Evolutionary conservation across 1,140 invertebrate species (phyloP).

Genomic region (Cydia amplana): DNA sequence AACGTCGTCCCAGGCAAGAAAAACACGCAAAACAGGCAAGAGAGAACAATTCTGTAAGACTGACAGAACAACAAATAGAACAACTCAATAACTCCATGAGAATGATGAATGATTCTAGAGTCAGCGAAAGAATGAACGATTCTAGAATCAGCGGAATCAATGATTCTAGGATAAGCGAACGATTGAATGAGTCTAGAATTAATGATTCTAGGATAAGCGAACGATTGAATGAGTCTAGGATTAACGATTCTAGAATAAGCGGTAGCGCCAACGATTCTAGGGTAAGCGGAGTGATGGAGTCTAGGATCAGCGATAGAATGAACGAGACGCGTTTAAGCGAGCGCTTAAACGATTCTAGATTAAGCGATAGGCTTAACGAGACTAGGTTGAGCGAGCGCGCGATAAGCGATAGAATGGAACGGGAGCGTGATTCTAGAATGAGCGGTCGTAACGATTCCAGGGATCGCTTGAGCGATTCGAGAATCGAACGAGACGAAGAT

Average conservation of each 20-base stretch:
- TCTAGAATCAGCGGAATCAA: conserved; percentile 36
- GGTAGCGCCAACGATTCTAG: conserved; percentile 37
- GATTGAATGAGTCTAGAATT: conserved; percentile 42
- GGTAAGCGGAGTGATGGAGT: conserved; percentile 41
- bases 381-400: conserved; percentile 18
- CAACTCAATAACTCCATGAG: conserved; percentile 63
- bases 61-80: conserved; percentile 68
- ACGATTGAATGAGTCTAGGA: conserved; percentile 42
- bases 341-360: conserved; percentile 46
- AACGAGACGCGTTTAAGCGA: conserved; percentile 42
- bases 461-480: conserved; percentile 48
- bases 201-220: conserved; percentile 33
- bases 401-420: conserved; percentile 26
- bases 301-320: conserved; percentile 28
- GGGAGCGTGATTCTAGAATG: conserved; percentile 32
- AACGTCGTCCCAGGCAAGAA: conserved; percentile 55
- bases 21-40: conserved; percentile 41
- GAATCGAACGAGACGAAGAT: conserved; percentile 51
- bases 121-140: conserved; percentile 42
- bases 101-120: conserved; percentile 49
- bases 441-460: conserved; percentile 32
- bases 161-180: conserved; percentile 42
- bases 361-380: conserved; percentile 32
- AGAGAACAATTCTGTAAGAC: conserved; percentile 58
- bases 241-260: not conserved